These are phyloP conservation scores for Kradibia gibbosae DNA, from an alignment of 1,140 invertebrate species.

Conservation along the genomic window DNA sequence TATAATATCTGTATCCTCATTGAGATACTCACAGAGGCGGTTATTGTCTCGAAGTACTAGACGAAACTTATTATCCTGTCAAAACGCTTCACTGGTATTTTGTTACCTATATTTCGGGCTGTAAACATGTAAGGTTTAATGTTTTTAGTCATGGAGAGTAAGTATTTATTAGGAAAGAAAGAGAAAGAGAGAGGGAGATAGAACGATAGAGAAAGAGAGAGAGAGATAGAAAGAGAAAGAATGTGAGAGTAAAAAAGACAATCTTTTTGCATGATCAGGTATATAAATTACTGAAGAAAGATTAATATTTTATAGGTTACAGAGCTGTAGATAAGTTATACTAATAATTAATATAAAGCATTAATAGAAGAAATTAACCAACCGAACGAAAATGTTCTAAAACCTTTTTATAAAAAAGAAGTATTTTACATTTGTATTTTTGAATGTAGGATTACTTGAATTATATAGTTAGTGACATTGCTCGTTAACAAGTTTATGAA, in stretches of 20 bases:
- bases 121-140: not conserved
- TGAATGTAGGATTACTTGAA: too few relatives aligned
- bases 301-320: not conserved
- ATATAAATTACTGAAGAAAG: slow-evolving; percentile 37
- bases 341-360: not conserved
- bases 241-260: too few relatives aligned
- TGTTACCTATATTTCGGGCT: not conserved
- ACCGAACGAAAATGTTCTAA: too few relatives aligned
- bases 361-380: not conserved
- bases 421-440: too few relatives aligned
- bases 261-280: not conserved
- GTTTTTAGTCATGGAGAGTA: not conserved
- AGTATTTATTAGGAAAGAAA: not conserved
- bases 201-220: slow-evolving; percentile 15
- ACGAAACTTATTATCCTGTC: slow-evolving; percentile 22
- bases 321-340: slow-evolving; percentile 23
- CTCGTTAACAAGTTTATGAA: too few relatives aligned
- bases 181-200: not conserved
- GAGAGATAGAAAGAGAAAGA: slow-evolving; percentile 13
- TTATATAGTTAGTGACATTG: too few relatives aligned
- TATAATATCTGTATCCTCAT: slow-evolving; percentile 17
- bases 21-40: not conserved
- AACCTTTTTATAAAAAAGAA: too few relatives aligned
- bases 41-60: slow-evolving; percentile 25
- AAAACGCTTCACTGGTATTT: not conserved